Evolutionary conservation across 92 coral and sea anemone genomes (phyloP), one percentile per base, ranked within the genome.

Genomic region (Isaurus tuberculatus): DNA sequence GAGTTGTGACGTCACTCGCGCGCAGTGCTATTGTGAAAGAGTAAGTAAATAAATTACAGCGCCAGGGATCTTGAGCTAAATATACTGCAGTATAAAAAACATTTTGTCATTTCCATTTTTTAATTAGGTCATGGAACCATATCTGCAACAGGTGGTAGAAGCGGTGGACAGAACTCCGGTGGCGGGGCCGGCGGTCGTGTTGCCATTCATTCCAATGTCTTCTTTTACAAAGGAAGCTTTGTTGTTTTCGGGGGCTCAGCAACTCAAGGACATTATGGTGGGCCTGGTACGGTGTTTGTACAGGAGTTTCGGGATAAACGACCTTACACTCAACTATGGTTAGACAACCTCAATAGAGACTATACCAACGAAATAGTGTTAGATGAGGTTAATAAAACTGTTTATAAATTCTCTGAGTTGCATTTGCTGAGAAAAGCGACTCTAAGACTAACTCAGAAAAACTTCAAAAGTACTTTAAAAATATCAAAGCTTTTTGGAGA

Each of bases 121-220:
- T 26, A 20, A 15, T 17, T 16, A 72, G 79, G 79, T 29, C 79
- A 73, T 48, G 79, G 79, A 11, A 73, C 64, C 48, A 6, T 73
- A 22, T 73, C 79, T 15, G 79, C 63, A 11, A 73, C 57, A 48
- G 93, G 93, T 7, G 93, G 93, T 8, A 48, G 68, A 44, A 84
- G 90, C 0, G 90, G 88, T 11, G 93, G 93, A 30, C 49, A 29
- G 16, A 64, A 44, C 16, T 72, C 90, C 5, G 93, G 93, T 11
- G 86, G 86, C 19, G 93, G 93, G 3, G 90, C 93, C 33, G 93
- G 87, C 6, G 93, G 93, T 17, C 83, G 93, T 22, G 79, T 86
- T 32, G 93, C 93, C 26, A 75, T 90, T 44, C 87, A 86, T 84
- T 86, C 91, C 26, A 64, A 60, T 28, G 71, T 68, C 17, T 60